A percentile compares a stretch with the other conserved stretches of the same genome.
phyloP scores from a whole-genome alignment of 2,797 vertebrate genomes.

The Lindbergichthys nudifrons region DNA sequence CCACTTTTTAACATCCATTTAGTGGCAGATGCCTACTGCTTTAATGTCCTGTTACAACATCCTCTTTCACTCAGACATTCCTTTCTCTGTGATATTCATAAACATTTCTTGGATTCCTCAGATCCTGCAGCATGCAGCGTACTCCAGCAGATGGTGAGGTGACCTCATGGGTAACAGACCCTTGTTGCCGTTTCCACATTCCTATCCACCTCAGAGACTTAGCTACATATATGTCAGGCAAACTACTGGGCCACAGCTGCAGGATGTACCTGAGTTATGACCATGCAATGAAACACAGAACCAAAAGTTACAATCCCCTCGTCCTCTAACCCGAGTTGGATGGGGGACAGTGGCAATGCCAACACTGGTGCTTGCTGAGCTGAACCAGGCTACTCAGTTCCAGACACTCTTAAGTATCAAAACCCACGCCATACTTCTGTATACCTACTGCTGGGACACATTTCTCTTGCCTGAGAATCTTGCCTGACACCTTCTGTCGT shows the following conservation, averaged over 20 bases:
- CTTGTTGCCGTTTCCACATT: conserved; percentile 33
- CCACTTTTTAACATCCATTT: too few species aligned
- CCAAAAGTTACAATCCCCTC: conserved; percentile 9
- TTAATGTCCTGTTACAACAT: conserved; percentile 5
- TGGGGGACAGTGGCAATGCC: neutral
- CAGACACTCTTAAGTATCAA: neutral
- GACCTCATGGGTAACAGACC: conserved; percentile 29
- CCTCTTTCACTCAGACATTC: conserved; percentile 19
- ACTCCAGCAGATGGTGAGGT: conserved; percentile 45
- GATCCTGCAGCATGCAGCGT: conserved; percentile 23
- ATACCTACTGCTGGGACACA: neutral
- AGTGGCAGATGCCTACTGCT: too few species aligned
- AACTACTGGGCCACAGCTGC: conserved; percentile 20
- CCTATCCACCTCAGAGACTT: conserved; percentile 10
- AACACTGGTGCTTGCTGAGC: neutral
- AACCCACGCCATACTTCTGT: neutral
- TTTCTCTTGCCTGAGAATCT: neutral
- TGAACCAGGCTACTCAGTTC: neutral
- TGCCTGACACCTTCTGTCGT: neutral
- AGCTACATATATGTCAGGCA: conserved; percentile 12
- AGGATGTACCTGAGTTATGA: conserved; percentile 14
- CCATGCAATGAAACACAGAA: conserved; percentile 16
- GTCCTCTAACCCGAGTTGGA: neutral
- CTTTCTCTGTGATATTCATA: conserved; percentile 2
- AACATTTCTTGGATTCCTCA: conserved; percentile 17